These are phyloP conservation scores for Rhorus exstirpatorius DNA, from an alignment of 2,888 invertebrate genomes.

Conservation along the genomic window DNA sequence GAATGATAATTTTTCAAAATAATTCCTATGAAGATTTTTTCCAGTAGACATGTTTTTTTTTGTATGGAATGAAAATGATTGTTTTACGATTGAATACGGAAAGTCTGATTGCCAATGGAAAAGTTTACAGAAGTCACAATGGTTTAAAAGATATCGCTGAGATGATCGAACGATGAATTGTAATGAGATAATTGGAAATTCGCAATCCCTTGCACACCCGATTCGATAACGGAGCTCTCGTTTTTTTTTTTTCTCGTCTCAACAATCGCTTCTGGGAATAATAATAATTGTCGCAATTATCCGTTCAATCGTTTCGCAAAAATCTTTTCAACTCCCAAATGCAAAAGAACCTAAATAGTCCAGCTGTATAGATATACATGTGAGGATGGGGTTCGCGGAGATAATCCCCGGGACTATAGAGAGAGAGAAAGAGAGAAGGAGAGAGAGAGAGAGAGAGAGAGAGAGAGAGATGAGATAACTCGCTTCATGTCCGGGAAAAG, in stretches of 20 bases:
- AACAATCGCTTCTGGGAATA: conserved; percentile 35
- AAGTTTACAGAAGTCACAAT: no score
- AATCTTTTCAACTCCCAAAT: conserved; percentile 22
- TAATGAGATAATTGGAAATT: not conserved
- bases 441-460: not conserved
- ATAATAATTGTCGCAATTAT: conserved; percentile 32
- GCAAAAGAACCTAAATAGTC: conserved; percentile 17
- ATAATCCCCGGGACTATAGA: conserved; percentile 10
- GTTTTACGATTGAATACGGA: no score
- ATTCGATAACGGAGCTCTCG: not conserved
- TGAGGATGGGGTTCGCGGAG: conserved; percentile 10
- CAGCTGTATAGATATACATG: not conserved
- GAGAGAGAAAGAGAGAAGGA: not conserved
- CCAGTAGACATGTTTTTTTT: no score
- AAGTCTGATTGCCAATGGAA: no score
- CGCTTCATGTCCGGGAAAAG: not conserved
- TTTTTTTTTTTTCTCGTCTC: no score
- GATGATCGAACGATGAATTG: no score
- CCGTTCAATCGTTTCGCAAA: conserved; percentile 14
- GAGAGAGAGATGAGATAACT: conserved; percentile 18
- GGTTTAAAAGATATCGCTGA: no score
- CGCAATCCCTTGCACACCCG: not conserved
- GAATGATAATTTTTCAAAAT: no score
- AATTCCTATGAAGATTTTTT: no score
- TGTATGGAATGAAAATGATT: no score